Percentiles rank a stretch among this genome's conserved stretches.
These are phyloP conservation scores for Megalonaias nervosa DNA, from an alignment of 1,140 invertebrate species.

Conservation along the genomic window DNA sequence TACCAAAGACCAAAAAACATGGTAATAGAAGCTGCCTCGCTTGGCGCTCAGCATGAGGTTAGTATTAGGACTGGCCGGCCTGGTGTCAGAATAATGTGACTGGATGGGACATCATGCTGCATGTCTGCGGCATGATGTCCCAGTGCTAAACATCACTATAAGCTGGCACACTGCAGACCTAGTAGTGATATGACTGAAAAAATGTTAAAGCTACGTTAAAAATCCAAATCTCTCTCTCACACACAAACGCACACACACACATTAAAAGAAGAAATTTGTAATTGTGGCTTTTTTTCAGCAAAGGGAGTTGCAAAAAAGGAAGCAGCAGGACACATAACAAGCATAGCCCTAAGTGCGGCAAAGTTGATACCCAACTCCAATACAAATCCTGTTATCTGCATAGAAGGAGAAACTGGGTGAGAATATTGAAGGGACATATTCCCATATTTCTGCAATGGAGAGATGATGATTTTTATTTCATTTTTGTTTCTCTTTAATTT, in stretches of 20 bases:
- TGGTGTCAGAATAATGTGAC: too few species aligned
- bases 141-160: too few species aligned
- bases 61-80: too few species aligned
- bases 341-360: conserved; percentile 27
- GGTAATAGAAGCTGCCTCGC: neutral
- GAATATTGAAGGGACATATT: neutral
- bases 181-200: too few species aligned
- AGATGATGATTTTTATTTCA: too few species aligned
- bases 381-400: conserved; percentile 29
- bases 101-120: too few species aligned
- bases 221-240: neutral
- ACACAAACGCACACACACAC: neutral
- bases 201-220: neutral
- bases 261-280: neutral
- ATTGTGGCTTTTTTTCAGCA: conserved; percentile 11
- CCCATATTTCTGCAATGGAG: too few species aligned
- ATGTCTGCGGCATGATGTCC: too few species aligned
- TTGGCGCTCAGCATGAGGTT: neutral
- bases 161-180: too few species aligned
- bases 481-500: too few species aligned
- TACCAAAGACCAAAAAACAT: neutral
- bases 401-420: conserved; percentile 33
- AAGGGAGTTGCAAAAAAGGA: conserved; percentile 28
- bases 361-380: conserved; percentile 23
- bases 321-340: conserved; percentile 29